Evolutionary conservation across 2,113 vertebrate genomes (phyloP), one percentile per base, ranked within the genome.

Genomic region (Stercorarius parasiticus): DNA sequence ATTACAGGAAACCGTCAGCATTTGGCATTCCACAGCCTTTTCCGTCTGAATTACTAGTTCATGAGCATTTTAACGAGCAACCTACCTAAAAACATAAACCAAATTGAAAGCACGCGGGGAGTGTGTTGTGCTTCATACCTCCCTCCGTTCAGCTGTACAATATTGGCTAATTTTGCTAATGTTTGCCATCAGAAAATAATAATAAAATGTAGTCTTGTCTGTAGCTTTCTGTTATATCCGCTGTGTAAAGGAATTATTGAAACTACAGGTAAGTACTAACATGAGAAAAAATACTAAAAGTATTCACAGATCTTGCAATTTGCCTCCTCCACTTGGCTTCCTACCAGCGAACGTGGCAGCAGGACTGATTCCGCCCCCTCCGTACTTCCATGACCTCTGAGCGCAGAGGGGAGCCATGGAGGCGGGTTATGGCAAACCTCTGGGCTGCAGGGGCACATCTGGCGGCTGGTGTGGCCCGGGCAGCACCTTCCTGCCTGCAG

Each of bases 401-500:
- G 3, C 0, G 1, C n/a, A 21, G 40, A 17, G 19, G 59, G 34
- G 6, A 38, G 27, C 13, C 36, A 17, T 2, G 47, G 21, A 2
- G 0, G 9, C 6, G 2, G 8, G 13, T 2, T 26, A 1, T 20
- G 56, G 9, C 20, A 19, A 12, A 10, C 7, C 34, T 30, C 45
- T 20, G n/a, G 11, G 27, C 26, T 17, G 52, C 3, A 15, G 40
- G 53, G 19, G 3, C 80, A 25, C 5, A 0, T 25, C 15, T 17
- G 1, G 5, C 61, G 65, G 40, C 8, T 50, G 40, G 5, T 5
- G 10, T 32, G 66, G 10, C 11, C 0, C 6, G 30, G 40, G 3
- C 66, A 59, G 50, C 43, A 23, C 30, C 13, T 19, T 34, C 43
- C 38, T 12, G 47, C 21, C 47, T 49, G 47, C 47, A 22, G 47